Conservation (phyloP, 2,113 vertebrate species). For the Anthoscopus minutus region DNA sequence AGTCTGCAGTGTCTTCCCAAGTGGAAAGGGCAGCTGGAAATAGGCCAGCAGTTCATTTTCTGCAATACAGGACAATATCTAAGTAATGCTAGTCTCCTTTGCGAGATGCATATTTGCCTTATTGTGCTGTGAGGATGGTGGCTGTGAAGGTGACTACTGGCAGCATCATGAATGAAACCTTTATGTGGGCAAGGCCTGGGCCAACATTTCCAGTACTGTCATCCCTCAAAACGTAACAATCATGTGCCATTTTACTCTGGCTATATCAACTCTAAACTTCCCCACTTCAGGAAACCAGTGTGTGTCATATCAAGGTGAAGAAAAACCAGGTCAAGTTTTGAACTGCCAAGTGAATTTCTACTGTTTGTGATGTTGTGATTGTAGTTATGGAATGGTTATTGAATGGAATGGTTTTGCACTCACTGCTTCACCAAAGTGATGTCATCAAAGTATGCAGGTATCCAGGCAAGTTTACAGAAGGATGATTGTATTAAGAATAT, state of each 20-base stretch:
- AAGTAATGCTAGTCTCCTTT: not conserved
- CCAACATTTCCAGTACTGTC: not conserved
- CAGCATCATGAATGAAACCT: not conserved
- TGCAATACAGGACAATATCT: not conserved
- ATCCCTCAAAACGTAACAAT: not conserved
- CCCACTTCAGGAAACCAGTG: not conserved
- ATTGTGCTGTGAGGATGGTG: not conserved
- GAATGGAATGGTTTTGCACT: not conserved
- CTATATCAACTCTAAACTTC: not conserved
- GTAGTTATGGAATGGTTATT: not conserved
- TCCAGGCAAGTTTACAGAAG: accelerated
- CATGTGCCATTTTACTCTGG: not conserved
- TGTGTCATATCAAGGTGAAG: not conserved
- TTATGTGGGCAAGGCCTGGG: not conserved
- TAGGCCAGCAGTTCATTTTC: not conserved
- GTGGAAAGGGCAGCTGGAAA: not conserved
- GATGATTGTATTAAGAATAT: not conserved
- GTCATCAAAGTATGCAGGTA: not conserved
- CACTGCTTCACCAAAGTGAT: not conserved
- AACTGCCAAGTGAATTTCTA: not conserved
- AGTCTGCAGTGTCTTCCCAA: not conserved
- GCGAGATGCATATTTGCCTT: not conserved
- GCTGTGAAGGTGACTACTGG: not conserved
- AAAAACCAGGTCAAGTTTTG: not conserved
- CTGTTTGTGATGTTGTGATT: not conserved